Evolutionary conservation across 2,888 invertebrate species (phyloP).

Genomic region (Orthonychiurus folsomi): DNA sequence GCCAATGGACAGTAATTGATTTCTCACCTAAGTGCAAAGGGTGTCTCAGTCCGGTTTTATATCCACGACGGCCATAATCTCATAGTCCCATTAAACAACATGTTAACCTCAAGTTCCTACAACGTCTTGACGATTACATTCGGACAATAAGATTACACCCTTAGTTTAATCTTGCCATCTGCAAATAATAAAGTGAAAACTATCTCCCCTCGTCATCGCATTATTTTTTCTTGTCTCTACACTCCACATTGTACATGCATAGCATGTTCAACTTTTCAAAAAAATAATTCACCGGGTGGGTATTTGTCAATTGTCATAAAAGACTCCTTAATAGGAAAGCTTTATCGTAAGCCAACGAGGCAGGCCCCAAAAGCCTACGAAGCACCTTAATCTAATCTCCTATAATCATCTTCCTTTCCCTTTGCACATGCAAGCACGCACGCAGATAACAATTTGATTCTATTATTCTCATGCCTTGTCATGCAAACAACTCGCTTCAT

Average conservation of each 20-base stretch:
- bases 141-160: too few species aligned
- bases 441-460: not conserved
- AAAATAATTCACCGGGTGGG: not conserved
- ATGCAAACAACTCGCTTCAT: not conserved
- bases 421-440: not conserved
- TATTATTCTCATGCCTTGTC: not conserved
- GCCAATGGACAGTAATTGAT: too few species aligned
- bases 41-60: too few species aligned
- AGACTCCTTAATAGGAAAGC: not conserved
- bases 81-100: not conserved
- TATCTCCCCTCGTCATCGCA: too few species aligned
- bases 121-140: not conserved
- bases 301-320: conserved; percentile 1
- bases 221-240: too few species aligned
- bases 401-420: not conserved
- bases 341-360: not conserved
- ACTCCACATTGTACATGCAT: too few species aligned
- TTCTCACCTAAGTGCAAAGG: too few species aligned
- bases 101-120: not conserved
- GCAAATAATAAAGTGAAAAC: not conserved
- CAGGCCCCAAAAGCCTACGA: not conserved
- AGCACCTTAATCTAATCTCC: not conserved
- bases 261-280: too few species aligned
- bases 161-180: too few species aligned
- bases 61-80: too few species aligned